A percentile compares a stretch with the other conserved stretches of the same genome.
These are phyloP conservation scores for Cotesia congregata DNA, from an alignment of 2,888 invertebrate genomes.

Conservation along the genomic window DNA sequence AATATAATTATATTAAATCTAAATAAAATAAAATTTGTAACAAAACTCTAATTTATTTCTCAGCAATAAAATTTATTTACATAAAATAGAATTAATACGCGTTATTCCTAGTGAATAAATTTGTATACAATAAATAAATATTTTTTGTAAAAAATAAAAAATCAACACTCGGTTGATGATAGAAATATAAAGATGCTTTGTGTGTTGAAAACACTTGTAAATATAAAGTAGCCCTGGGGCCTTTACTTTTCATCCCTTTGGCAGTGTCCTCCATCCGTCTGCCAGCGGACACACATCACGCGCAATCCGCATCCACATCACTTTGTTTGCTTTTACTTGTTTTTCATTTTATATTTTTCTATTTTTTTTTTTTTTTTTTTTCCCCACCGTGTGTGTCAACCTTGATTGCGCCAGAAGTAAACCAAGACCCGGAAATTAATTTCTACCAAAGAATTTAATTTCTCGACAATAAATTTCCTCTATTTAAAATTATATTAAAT, in stretches of 20 bases:
- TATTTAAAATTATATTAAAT: background rate
- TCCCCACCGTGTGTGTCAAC: background rate
- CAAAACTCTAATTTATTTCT: no score
- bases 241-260: conserved; percentile 2
- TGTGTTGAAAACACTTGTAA: background rate
- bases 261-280: background rate
- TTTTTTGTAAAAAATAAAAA: no score
- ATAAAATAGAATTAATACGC: no score
- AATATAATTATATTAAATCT: no score
- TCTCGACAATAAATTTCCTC: background rate
- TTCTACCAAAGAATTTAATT: conserved; percentile 14
- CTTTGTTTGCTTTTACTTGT: background rate
- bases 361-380: background rate
- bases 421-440: background rate
- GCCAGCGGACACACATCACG: background rate
- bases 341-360: background rate
- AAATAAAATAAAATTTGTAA: no score
- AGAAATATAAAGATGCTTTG: background rate
- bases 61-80: no score
- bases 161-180: no score
- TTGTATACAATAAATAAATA: no score
- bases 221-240: background rate
- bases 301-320: background rate
- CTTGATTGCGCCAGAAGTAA: background rate
- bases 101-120: no score